Percentiles rank a stretch among this genome's conserved stretches.
phyloP scores from a whole-genome alignment of 2,888 invertebrate species.

The Oithona nana region DNA sequence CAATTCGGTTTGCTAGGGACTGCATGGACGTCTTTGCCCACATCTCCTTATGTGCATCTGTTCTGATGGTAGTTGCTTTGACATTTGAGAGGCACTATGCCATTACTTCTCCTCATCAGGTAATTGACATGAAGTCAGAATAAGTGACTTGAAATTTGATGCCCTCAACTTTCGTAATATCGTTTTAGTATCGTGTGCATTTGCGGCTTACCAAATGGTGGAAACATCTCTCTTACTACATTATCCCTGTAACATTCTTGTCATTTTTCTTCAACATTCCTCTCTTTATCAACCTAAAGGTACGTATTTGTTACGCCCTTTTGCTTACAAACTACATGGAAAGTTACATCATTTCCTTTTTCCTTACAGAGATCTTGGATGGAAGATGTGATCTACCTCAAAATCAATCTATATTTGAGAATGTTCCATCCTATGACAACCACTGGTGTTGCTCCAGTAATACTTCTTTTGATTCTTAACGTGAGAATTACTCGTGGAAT shows the following conservation, averaged over 20 bases:
- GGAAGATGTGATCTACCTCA: not conserved
- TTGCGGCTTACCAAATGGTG: not conserved
- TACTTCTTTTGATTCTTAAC: not conserved
- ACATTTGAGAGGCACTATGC: not conserved
- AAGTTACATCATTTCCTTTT: no score
- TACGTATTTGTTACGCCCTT: not conserved
- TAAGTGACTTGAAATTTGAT: not conserved
- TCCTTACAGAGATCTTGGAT: not conserved
- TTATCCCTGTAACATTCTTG: not conserved
- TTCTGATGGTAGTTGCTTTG: not conserved
- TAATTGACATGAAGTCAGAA: not conserved
- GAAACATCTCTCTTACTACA: not conserved
- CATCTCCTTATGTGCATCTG: not conserved
- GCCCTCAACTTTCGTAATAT: not conserved
- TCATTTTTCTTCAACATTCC: conserved; percentile 5
- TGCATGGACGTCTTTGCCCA: not conserved
- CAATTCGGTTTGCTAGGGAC: no score
- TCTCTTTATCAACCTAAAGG: conserved; percentile 1
- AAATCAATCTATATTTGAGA: not conserved
- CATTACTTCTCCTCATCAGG: not conserved
- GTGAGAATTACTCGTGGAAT: not conserved
- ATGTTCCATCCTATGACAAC: not conserved
- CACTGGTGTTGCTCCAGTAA: not conserved
- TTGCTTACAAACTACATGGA: not conserved
- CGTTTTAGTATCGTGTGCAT: not conserved